Evolutionary conservation across 2,797 vertebrate species (phyloP).

Genomic region (Acanthurus tractus): DNA sequence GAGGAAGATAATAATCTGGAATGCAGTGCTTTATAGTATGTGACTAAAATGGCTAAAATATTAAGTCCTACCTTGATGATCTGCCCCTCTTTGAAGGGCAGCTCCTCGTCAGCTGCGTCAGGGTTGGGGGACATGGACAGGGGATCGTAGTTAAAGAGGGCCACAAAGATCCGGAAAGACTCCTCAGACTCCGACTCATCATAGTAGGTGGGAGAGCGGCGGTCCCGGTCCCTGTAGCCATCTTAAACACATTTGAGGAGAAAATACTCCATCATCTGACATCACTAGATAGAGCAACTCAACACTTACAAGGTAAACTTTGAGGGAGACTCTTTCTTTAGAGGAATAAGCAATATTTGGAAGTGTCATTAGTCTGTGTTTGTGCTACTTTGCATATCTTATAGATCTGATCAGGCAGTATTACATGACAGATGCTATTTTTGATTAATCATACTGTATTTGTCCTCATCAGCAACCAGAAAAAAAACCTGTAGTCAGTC

Average conservation of each 20-base stretch:
- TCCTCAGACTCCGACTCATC: constrained; percentile 95
- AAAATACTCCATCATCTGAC: not conserved
- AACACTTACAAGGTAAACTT: not conserved
- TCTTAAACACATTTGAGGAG: constrained; percentile 80
- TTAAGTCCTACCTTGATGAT: constrained; percentile 88
- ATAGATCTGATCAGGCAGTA: constrained; percentile 58
- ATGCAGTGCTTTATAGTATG: not conserved
- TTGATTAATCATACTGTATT: constrained; percentile 20
- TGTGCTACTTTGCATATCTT: constrained; percentile 33
- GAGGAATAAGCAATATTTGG: not conserved
- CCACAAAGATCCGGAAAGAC: constrained; percentile 92
- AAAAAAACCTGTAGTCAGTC: constrained; percentile 51
- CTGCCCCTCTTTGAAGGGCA: constrained; percentile 98
- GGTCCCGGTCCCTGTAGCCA: constrained; percentile 87
- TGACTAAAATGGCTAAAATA: not conserved
- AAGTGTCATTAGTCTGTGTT: constrained; percentile 3
- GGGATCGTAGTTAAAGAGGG: constrained; percentile 97
- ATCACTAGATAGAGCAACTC: not conserved
- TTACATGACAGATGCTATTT: constrained; percentile 51
- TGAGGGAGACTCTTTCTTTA: not conserved
- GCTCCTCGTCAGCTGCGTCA: constrained; percentile 95
- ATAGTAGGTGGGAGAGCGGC: constrained; percentile 89
- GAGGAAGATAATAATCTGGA: not conserved
- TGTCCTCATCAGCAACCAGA: constrained; percentile 55
- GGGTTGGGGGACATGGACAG: constrained; percentile 98